These are phyloP conservation scores for Myiozetetes cayanensis DNA, from an alignment of 2,113 vertebrate genomes.

Conservation along the genomic window DNA sequence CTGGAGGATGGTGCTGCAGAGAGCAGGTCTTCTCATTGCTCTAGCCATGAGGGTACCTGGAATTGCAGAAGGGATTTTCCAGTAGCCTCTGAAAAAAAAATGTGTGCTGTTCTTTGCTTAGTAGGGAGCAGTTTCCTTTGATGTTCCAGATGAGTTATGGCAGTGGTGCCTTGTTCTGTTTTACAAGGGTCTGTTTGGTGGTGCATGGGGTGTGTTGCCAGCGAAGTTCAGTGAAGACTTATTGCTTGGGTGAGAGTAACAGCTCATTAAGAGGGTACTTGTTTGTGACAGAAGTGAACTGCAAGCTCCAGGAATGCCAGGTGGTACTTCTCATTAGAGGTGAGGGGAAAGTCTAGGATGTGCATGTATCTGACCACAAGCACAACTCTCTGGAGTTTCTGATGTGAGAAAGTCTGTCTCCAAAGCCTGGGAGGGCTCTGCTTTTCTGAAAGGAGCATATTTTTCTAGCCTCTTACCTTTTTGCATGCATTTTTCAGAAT, in stretches of 20 bases:
- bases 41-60: background rate
- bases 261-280: background rate
- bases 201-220: background rate
- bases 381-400: background rate
- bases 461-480: background rate
- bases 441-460: background rate
- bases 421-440: background rate
- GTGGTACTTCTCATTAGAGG: background rate
- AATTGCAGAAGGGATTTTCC: background rate
- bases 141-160: constrained; percentile 13
- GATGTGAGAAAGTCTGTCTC: background rate
- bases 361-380: background rate
- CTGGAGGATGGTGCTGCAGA: background rate
- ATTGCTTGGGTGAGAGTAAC: background rate
- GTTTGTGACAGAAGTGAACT: background rate
- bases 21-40: background rate
- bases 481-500: background rate
- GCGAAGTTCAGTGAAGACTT: background rate
- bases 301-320: background rate
- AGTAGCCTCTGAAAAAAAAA: background rate
- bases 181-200: background rate
- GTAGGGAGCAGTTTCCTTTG: background rate
- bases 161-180: background rate
- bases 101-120: background rate
- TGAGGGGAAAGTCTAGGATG: background rate